Evolutionary conservation across 2,888 invertebrate genomes (phyloP), one percentile per base, ranked within the genome.

Genomic region (Pseudanteris insignis): DNA sequence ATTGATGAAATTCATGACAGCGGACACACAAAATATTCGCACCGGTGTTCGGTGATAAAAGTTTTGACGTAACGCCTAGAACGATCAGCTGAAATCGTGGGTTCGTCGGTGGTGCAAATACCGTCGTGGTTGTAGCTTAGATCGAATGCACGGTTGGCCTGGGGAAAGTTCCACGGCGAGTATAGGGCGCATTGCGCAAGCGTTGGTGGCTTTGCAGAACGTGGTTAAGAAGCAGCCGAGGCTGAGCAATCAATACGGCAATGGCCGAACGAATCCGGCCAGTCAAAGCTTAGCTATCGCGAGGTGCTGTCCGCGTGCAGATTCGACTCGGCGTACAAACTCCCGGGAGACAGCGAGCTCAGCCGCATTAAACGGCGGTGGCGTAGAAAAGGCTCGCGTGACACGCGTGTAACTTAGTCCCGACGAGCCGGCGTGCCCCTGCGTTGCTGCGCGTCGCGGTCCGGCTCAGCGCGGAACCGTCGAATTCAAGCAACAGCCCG

Each of bases 231-330:
- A 51, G 43, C 51, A 51, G 50, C 54, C 48, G 50, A 58, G 64
- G 61, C 60, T 53, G 62, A 30, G 64, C 62, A 77, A 78, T 78
- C 78, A 78, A 78, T 78, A 78, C 76, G 73, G 71, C 74, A 74
- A 76, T 77, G 76, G 74, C 78, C 75, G 74, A 73, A 70, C 67
- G 68, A 71, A 66, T 68, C 70, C 65, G 69, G 68, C 66, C 74
- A 78, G 78, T 78, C 71, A 72, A 73, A 74, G 75, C 72, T 77
- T 71, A 71, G 71, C 72, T 70, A 69, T 71, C 66, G 72, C 66
- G 64, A 66, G 60, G 67, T 62, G 66, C 66, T 69, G 66, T 67
- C 67, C 72, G 70, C 61, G 32, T 53, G 55, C 33, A 40, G 13
- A 34, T 33, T 29, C 15, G 15, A 15, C 24, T 29, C 13, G 41